phyloP scores from a whole-genome alignment of 2,113 vertebrate species.

The Pteruthius melanotis region DNA sequence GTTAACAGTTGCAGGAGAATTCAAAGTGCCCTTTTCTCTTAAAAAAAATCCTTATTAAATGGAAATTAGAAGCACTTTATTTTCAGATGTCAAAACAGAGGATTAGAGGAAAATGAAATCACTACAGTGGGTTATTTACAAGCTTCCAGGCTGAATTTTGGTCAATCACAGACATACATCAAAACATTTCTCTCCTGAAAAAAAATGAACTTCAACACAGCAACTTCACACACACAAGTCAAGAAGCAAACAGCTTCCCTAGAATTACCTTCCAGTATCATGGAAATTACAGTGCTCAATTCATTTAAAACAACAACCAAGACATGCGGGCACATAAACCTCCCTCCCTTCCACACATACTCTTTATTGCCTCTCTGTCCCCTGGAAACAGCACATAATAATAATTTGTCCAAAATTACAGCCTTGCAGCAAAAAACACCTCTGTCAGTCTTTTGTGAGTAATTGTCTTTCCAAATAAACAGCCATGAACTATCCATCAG shows the following conservation, averaged over 20 bases:
- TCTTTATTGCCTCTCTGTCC: not conserved
- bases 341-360: not conserved
- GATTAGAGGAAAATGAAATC: constrained; percentile 28
- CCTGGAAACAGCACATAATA: not conserved
- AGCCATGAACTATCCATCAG: not conserved
- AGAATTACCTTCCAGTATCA: not conserved
- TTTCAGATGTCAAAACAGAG: constrained; percentile 50
- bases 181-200: not conserved
- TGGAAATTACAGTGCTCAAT: not conserved
- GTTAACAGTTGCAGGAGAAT: constrained; percentile 7
- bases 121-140: constrained; percentile 8
- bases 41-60: constrained; percentile 22
- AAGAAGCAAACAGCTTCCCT: not conserved
- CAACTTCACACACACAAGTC: not conserved
- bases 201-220: not conserved
- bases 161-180: not conserved
- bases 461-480: constrained; percentile 7
- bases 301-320: constrained; percentile 3
- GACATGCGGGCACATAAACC: not conserved
- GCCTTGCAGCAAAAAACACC: not conserved
- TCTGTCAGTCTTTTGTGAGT: not conserved
- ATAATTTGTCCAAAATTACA: constrained; percentile 36
- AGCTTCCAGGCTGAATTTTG: not conserved
- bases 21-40: constrained; percentile 6
- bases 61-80: constrained; percentile 2